phyloP scores from a whole-genome alignment of 1,140 invertebrate genomes.

The Pomacea maculata region DNA sequence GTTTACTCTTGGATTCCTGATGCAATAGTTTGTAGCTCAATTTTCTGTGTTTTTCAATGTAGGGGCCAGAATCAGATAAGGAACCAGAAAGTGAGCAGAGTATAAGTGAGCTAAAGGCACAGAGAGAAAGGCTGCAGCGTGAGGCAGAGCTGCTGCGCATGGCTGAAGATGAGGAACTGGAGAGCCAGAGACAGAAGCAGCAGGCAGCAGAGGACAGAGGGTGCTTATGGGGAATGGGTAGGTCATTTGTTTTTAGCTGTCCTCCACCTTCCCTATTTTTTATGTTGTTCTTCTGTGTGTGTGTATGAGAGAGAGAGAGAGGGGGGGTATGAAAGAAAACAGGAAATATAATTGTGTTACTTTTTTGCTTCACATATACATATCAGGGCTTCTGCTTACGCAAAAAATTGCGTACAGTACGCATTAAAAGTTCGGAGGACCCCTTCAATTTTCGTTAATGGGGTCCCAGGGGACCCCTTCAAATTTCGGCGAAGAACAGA shows the following conservation, averaged over 20 bases:
- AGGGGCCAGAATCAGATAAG: conserved; percentile 83
- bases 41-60: conserved; percentile 3
- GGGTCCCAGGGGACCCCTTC: too few relatives aligned
- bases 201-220: conserved; percentile 69
- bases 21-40: neutral
- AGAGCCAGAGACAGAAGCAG: conserved; percentile 37
- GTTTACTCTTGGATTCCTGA: too few relatives aligned
- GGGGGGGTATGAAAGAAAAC: too few relatives aligned
- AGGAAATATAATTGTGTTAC: too few relatives aligned
- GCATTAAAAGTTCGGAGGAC: too few relatives aligned
- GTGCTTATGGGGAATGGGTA: conserved; percentile 91
- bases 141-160: conserved; percentile 67
- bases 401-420: too few relatives aligned
- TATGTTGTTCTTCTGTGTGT: neutral
- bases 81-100: conserved; percentile 86
- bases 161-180: conserved; percentile 65
- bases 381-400: too few relatives aligned
- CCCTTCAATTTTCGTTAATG: too few relatives aligned
- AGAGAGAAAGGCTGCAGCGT: conserved; percentile 62
- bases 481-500: too few relatives aligned
- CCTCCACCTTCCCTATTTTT: neutral
- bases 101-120: conserved; percentile 81
- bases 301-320: too few relatives aligned
- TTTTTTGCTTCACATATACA: too few relatives aligned
- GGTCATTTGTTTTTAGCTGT: conserved; percentile 38